phyloP scores from a whole-genome alignment of 2,797 vertebrate species.

The Epinephelus coioides region DNA sequence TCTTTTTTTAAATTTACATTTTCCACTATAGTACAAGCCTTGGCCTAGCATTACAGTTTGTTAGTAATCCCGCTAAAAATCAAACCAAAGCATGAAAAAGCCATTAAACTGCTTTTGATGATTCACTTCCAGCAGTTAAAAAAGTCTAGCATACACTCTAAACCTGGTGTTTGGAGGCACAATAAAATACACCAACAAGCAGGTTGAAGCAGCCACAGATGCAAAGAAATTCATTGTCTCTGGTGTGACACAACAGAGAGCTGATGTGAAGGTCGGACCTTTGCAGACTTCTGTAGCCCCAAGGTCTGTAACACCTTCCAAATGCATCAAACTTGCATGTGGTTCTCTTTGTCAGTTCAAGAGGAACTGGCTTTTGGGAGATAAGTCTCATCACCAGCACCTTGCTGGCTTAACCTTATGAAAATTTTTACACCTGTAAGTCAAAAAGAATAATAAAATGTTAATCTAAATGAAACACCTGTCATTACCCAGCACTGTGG shows the following conservation, averaged over 20 bases:
- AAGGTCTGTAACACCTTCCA: neutral
- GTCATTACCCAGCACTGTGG: slow-evolving; percentile 42
- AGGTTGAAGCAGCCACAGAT: slow-evolving; percentile 42
- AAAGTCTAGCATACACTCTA: slow-evolving; percentile 12
- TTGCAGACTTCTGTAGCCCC: neutral
- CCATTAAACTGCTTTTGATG: slow-evolving; percentile 10
- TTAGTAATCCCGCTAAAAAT: slow-evolving; percentile 36
- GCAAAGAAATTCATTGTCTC: slow-evolving; percentile 31
- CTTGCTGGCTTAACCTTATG: neutral
- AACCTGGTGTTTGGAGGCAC: slow-evolving; percentile 53
- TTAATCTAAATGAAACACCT: slow-evolving; percentile 39
- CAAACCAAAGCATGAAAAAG: slow-evolving; percentile 38
- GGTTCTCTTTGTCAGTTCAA: neutral
- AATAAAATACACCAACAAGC: slow-evolving; percentile 51
- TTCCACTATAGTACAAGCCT: slow-evolving; percentile 38
- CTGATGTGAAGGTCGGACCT: slow-evolving; percentile 20
- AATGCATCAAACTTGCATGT: slow-evolving; percentile 10
- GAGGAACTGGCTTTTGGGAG: slow-evolving; percentile 3
- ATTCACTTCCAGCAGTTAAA: slow-evolving; percentile 21
- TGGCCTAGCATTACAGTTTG: slow-evolving; percentile 26
- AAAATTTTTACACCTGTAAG: slow-evolving; percentile 11
- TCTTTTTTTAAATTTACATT: slow-evolving; percentile 33
- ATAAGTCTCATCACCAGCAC: neutral
- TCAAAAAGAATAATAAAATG: slow-evolving; percentile 36
- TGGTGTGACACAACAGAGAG: slow-evolving; percentile 6